Base-by-base conservation (phyloP, 2,113 vertebrate species). In the Alaudala cheleensis region DNA sequence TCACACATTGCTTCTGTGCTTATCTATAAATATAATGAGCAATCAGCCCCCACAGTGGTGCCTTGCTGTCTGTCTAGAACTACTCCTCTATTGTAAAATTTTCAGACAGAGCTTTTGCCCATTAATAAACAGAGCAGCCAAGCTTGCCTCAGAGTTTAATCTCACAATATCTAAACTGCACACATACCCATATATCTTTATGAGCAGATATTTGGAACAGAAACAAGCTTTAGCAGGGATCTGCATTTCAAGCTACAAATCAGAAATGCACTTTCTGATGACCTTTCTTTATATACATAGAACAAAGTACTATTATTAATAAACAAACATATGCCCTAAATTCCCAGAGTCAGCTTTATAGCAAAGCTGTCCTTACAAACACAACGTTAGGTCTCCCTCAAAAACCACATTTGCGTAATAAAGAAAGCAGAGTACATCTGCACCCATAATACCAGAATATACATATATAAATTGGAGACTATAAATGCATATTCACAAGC, bases 51-150 rank as follows among this genome's bases (percentile, higher is more conserved):
- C 76, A 49, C 22, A 22, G 93, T 90, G 98, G 97, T 97, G 97
- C 97, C 98, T 97, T 74, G 21, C 81, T 97, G 96, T 98, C 97
- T 98, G 91, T 95, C 95, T 90, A 88, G 83, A 96, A 76, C 95
- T 81, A 82, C 93, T 97, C 82, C 88, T 54, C 93, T 54, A 81
- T 69, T 90, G 66, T 95, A 97, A 96, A 96, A 28, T 73, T 81
- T 97, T 95, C 93, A 96, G 74, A 95, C 80, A 72, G 81, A 73
- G 67, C 76, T 91, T 94, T 89, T 94, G 91, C 40, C 93, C 33
- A 11, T 85, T 95, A 97, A 95, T 91, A 97, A 97, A 95, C 93
- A 94, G 86, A 94, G 93, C 77, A 93, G 81, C 72, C 84, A 88
- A 66, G 69, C 51, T 95, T 95, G 88, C 93, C 86, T 93, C 81